These are phyloP conservation scores for Pasiphila rectangulata DNA, from an alignment of 2,888 invertebrate species.

Conservation along the genomic window DNA sequence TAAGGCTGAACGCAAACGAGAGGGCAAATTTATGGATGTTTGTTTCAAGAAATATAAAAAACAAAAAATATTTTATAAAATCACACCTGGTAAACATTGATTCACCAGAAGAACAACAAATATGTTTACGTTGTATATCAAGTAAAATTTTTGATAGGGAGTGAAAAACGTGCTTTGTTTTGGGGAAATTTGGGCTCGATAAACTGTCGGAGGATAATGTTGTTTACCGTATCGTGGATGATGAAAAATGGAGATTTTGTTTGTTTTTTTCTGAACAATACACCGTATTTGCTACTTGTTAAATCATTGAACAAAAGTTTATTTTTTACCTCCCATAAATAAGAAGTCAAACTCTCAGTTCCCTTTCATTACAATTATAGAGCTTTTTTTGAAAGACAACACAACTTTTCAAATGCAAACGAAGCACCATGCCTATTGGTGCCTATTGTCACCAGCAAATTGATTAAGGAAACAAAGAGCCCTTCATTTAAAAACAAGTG, in stretches of 20 bases:
- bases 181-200: conserved; percentile 1
- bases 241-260: not conserved
- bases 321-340: too few species aligned
- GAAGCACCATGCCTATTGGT: too few species aligned
- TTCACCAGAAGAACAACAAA: conserved; percentile 34
- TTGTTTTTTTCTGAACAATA: not conserved
- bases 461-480: conserved; percentile 19
- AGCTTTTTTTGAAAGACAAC: too few species aligned
- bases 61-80: conserved; percentile 33
- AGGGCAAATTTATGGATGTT: conserved; percentile 32
- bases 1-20: conserved; percentile 32
- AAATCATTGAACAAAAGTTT: too few species aligned
- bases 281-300: too few species aligned
- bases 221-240: not conserved
- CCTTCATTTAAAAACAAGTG: conserved; percentile 29
- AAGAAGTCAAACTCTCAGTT: too few species aligned
- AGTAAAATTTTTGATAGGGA: conserved; percentile 26
- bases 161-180: conserved; percentile 8
- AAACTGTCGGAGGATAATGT: not conserved
- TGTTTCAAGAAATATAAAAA: conserved; percentile 34
- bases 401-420: not conserved
- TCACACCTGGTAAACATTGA: conserved; percentile 35
- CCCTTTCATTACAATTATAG: too few species aligned
- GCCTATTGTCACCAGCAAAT: conserved; percentile 16
- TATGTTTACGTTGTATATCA: conserved; percentile 33